Conservation (phyloP, 2,797 vertebrate genomes). For the Masticophis lateralis region DNA sequence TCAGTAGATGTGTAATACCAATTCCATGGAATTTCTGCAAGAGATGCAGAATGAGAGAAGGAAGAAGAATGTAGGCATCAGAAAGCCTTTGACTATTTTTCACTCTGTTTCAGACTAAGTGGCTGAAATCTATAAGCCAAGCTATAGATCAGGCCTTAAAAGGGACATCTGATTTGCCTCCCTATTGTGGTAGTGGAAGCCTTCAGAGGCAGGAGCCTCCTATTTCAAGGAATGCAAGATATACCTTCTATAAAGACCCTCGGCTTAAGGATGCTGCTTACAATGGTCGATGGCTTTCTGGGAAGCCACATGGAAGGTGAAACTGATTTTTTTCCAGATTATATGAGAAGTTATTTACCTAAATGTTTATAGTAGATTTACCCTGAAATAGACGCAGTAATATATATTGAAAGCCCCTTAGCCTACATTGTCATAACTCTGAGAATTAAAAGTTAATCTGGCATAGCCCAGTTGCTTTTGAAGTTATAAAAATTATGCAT, state of each 20-base stretch:
- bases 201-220: slow-evolving; percentile 84
- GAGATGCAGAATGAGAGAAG: not conserved
- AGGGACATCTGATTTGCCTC: slow-evolving; percentile 70
- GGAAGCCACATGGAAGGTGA: slow-evolving; percentile 94
- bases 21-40: not conserved
- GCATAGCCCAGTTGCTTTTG: not conserved
- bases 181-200: slow-evolving; percentile 65
- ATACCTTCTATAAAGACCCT: slow-evolving; percentile 93
- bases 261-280: slow-evolving; percentile 91
- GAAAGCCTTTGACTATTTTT: slow-evolving; percentile 8
- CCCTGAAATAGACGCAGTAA: not conserved
- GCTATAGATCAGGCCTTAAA: slow-evolving; percentile 89
- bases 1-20: not conserved
- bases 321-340: slow-evolving; percentile 4
- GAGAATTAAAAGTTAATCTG: not conserved
- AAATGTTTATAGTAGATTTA: not conserved
- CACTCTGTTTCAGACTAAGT: slow-evolving; percentile 80
- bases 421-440: not conserved
- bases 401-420: not conserved
- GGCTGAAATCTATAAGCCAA: slow-evolving; percentile 94
- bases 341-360: not conserved
- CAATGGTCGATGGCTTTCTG: slow-evolving; percentile 87
- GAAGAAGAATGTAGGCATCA: not conserved
- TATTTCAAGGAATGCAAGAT: slow-evolving; percentile 86
- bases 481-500: not conserved